These are phyloP conservation scores for Gisinianus flammeolus DNA, from an alignment of 2,888 invertebrate genomes.

Conservation along the genomic window DNA sequence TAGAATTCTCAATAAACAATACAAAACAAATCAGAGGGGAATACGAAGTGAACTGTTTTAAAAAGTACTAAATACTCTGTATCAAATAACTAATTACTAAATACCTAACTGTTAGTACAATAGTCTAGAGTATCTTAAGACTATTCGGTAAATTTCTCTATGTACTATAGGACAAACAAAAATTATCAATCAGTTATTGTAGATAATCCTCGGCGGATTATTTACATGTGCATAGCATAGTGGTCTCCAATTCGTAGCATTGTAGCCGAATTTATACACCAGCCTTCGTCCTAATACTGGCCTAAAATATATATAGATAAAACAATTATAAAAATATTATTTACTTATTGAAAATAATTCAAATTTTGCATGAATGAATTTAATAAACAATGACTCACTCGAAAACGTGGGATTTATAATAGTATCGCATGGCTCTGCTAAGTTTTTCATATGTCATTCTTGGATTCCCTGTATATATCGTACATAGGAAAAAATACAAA, in stretches of 20 bases:
- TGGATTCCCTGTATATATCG: slow-evolving; percentile 70
- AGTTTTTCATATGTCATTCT: slow-evolving; percentile 93
- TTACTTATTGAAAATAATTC: too few species aligned
- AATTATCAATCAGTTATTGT: slow-evolving; percentile 3
- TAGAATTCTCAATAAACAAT: too few species aligned
- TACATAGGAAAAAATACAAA: too few species aligned
- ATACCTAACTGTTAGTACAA: background rate
- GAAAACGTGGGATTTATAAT: slow-evolving; percentile 77
- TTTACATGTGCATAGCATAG: slow-evolving; percentile 67
- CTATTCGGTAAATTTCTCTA: too few species aligned
- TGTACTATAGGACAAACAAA: too few species aligned
- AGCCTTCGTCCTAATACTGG: slow-evolving; percentile 77
- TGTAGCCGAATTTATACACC: slow-evolving; percentile 82
- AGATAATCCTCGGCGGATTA: background rate
- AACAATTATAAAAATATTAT: too few species aligned
- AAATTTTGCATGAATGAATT: too few species aligned
- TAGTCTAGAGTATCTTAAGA: background rate
- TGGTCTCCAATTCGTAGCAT: slow-evolving; percentile 78
- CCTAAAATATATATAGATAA: too few species aligned
- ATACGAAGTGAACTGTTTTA: too few species aligned
- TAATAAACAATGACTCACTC: too few species aligned
- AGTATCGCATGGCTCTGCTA: slow-evolving; percentile 88
- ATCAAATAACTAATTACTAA: background rate
- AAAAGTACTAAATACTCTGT: too few species aligned
- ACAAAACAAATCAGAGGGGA: too few species aligned